A percentile compares a stretch with the other conserved stretches of the same genome.
phyloP scores from a whole-genome alignment of 2,797 vertebrate species.

The Meda fulgida region DNA sequence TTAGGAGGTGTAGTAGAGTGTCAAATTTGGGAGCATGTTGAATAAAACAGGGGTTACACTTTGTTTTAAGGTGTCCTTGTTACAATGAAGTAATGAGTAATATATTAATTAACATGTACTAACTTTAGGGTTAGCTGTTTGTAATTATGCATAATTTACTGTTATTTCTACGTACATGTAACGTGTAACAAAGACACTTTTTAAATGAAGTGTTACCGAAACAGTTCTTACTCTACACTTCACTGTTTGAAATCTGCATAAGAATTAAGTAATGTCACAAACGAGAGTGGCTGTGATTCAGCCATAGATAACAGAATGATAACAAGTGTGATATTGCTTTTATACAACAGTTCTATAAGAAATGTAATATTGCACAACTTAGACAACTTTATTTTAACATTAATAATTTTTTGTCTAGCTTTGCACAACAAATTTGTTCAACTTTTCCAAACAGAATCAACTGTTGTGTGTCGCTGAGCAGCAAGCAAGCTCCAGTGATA shows the following conservation, averaged over 20 bases:
- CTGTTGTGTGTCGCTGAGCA: not conserved
- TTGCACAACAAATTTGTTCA: not conserved
- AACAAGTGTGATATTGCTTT: not conserved
- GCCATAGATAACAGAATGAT: not conserved
- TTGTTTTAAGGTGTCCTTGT: not conserved
- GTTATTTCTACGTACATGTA: not conserved
- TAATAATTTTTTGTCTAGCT: too few relatives aligned
- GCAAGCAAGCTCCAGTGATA: not conserved
- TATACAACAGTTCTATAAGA: not conserved
- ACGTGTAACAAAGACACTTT: not conserved
- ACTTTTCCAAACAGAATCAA: not conserved
- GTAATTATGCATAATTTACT: not conserved
- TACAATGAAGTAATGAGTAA: not conserved
- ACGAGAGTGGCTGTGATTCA: not conserved
- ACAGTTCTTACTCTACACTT: conserved; percentile 37
- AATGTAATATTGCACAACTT: not conserved
- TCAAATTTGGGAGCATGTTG: conserved; percentile 32
- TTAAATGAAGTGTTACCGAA: not conserved
- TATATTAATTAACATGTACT: not conserved
- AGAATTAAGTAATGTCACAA: not conserved
- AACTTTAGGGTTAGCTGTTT: not conserved
- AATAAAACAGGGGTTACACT: conserved; percentile 1
- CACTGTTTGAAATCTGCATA: conserved; percentile 29
- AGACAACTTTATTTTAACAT: too few relatives aligned
- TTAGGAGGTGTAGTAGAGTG: not conserved